A percentile compares a stretch with the other conserved stretches of the same genome.
phyloP scores from a whole-genome alignment of 2,113 vertebrate genomes.

The Triplophysa rosa region DNA sequence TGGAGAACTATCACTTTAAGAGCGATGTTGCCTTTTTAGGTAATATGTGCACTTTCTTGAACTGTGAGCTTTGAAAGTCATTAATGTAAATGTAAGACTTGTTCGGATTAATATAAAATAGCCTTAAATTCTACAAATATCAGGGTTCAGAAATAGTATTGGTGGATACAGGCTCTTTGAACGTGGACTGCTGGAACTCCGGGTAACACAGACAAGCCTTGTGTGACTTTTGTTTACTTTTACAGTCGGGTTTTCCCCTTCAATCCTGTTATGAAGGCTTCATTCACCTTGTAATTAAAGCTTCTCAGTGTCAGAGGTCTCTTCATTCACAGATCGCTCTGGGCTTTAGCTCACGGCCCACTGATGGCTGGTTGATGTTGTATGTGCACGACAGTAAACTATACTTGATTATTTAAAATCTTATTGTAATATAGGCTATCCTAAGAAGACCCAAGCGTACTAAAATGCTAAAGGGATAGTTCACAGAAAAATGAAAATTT shows the following conservation, averaged over 20 bases:
- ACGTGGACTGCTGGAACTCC: neutral
- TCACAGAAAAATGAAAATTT: no score
- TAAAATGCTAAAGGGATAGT: no score
- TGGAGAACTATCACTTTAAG: no score
- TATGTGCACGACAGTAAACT: neutral
- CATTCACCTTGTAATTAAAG: conserved; percentile 61
- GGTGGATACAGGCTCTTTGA: conserved; percentile 21
- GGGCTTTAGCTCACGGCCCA: neutral
- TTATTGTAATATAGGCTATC: neutral
- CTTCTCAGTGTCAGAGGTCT: conserved; percentile 42
- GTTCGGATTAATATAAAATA: no score
- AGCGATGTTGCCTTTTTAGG: no score
- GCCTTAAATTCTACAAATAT: neutral
- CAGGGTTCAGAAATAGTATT: neutral
- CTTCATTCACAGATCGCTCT: neutral
- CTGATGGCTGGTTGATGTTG: neutral
- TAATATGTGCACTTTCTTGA: no score
- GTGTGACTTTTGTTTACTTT: conserved; percentile 37
- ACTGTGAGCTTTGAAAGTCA: neutral
- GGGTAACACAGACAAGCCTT: conserved; percentile 26
- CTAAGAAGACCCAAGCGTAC: neutral
- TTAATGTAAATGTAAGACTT: neutral
- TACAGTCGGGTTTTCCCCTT: conserved; percentile 28
- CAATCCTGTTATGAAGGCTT: conserved; percentile 53
- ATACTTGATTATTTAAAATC: neutral